Evolutionary conservation across 2,888 invertebrate genomes (phyloP), one percentile per base, ranked within the genome.

Genomic region (Athrips mouffetella): DNA sequence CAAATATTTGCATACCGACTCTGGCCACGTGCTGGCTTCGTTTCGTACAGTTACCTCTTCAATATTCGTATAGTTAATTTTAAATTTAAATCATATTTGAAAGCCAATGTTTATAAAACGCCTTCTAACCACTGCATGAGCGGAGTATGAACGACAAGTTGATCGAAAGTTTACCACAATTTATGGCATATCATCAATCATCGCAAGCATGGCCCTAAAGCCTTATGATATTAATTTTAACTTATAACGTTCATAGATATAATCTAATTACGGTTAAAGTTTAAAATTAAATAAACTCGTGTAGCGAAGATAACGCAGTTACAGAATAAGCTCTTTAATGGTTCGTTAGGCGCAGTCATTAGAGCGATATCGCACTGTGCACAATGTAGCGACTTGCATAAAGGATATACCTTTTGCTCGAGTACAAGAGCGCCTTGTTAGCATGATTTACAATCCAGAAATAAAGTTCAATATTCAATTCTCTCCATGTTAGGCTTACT

Each of bases 11-110:
- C 86, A 87, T 87, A 87, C 87, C 63, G 62, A 82, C 73, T 67
- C 70, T 65, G 67, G 81, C 78, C 87, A 85, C 87, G 86, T 83
- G 82, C 76, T 72, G 54, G 58, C 73, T 75, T 75, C 73, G 65
- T 68, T 73, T 75, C 62, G 60, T 74, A 81, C 82, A 83, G 82
- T 82, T 84, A 81, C 70, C 76, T 84, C 72, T 76, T 82, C 77
- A 81, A 83, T 82, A 83, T 83, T 79, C 79, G 72, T 79, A 71
- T 73, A 71, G 76, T 76, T 76, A 75, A 80, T 83, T 82, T 82
- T 69, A 79, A 80, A 79, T 82, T 75, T 77, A 80, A 80, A 81
- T 82, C 58, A 67, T 74, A 76, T 81, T 80, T 77, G 76, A 81
- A 80, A 79, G 74, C 79, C 74, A 75, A 76, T 74, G 63, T 65